Base-by-base conservation (phyloP, 2,797 vertebrate genomes). In the Tolypeutes matacus region DNA sequence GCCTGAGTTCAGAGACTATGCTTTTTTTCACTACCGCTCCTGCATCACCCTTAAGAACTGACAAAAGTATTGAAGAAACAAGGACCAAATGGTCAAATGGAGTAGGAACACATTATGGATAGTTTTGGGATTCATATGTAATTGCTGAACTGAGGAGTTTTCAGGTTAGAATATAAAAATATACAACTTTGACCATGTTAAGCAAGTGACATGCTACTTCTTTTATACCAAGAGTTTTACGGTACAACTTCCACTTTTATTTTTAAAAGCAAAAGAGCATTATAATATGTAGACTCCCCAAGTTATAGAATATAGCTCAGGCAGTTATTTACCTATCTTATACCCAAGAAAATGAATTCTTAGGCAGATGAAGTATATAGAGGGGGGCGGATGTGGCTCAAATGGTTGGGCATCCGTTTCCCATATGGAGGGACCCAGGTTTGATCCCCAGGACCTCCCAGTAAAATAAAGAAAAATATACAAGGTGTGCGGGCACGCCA, bases 41-140 rank as follows among this genome's bases (percentile, higher is more conserved):
- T 86, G 39, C 67, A 10, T 93, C 70, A 72, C 14, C 31, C 73
- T 78, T 93, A 93, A 86, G 42, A 64, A 70, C 2, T 75, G n/a
- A 82, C 25, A 72, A 92, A 64, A 31, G 18, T 62, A 83, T 12
- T 51, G 60, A 70, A 42, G 5, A 42, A 56, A 12, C 2, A 78
- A 46, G 42, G 53, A 42, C 4, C 25, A 64, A 86, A 86, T 34
- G 36, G 23, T 64, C 25, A 62, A 76, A 70, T n/a, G n/a, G n/a
- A 84, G 39, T 70, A 70, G 72, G 86, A 94, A 58, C 10, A 21
- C 15, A 80, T 72, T 51, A 11, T 11, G 49, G 81, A 64, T 60
- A 70, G 39, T 13, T 73, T 27, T 80, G 65, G 60, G 36, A 76
- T 78, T 60, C 51, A 75, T n/a, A 56, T 53, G 51, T 60, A 65